phyloP scores from a whole-genome alignment of 2,113 vertebrate species.

The Dicaeum eximium region DNA sequence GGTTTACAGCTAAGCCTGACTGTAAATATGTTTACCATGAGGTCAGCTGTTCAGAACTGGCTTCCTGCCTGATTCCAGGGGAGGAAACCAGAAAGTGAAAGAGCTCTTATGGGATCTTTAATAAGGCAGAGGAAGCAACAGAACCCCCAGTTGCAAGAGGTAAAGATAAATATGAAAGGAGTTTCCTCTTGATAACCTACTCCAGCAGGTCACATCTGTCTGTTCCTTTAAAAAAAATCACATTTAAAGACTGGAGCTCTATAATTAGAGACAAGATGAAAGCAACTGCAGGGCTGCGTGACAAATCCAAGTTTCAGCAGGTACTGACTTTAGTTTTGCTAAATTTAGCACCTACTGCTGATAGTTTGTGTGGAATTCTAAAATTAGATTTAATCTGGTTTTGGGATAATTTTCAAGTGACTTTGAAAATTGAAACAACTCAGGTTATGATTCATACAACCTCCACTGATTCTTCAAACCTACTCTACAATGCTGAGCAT shows the following conservation, averaged over 20 bases:
- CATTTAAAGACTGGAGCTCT: neutral
- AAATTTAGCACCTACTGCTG: slow-evolving; percentile 14
- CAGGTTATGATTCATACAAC: neutral
- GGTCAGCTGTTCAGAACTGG: slow-evolving; percentile 27
- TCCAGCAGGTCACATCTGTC: neutral
- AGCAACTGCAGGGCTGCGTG: neutral
- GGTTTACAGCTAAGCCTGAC: slow-evolving; percentile 2
- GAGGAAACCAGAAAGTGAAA: neutral
- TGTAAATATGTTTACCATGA: slow-evolving; percentile 1
- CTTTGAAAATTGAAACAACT: neutral
- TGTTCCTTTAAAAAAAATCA: neutral
- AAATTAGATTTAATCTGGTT: neutral
- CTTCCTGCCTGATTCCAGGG: neutral
- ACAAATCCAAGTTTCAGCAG: neutral
- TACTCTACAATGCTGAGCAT: fast-evolving
- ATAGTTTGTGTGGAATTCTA: slow-evolving; percentile 14
- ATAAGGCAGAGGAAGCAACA: slow-evolving; percentile 15
- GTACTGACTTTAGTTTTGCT: slow-evolving; percentile 2
- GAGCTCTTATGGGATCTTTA: neutral
- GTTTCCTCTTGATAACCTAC: slow-evolving; percentile 13
- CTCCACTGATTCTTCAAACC: neutral
- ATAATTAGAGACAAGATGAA: slow-evolving; percentile 36
- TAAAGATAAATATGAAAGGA: neutral
- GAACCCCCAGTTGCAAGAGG: neutral
- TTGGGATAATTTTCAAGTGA: neutral